These are phyloP conservation scores for Aptenodytes forsteri DNA, from an alignment of 2,113 vertebrate genomes.

Conservation along the genomic window DNA sequence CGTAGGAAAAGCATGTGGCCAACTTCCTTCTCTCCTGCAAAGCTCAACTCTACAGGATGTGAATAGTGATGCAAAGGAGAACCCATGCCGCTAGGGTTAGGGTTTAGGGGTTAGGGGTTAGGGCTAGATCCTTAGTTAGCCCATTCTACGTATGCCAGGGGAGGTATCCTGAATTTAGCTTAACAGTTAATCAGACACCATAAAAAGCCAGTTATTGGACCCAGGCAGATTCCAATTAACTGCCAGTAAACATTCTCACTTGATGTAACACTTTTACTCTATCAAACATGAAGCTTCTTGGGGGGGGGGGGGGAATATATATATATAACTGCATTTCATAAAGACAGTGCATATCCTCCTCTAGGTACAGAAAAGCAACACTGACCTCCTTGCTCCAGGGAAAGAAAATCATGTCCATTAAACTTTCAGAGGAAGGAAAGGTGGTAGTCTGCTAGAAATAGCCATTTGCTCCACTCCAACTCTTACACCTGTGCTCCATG, in stretches of 20 bases:
- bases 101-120: too few relatives aligned
- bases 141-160: neutral
- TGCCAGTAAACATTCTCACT: neutral
- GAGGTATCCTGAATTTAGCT: neutral
- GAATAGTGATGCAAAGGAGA: neutral
- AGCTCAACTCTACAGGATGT: neutral
- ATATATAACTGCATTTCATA: neutral
- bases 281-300: neutral
- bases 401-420: neutral
- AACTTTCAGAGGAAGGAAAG: neutral
- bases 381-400: neutral
- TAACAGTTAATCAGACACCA: neutral
- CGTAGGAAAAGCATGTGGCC: neutral
- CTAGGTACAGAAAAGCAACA: accelerated
- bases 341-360: neutral
- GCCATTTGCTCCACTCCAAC: neutral
- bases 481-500: neutral
- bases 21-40: slow-evolving; percentile 6
- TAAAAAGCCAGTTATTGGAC: neutral
- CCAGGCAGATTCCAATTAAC: neutral
- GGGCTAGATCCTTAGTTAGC: neutral
- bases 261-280: neutral
- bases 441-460: neutral
- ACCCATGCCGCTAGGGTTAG: neutral
- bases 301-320: too few relatives aligned